Percentiles rank a stretch among this genome's conserved stretches.
Evolutionary conservation across 2,113 vertebrate genomes (phyloP).

Genomic region (Himantopus leucocephalus): DNA sequence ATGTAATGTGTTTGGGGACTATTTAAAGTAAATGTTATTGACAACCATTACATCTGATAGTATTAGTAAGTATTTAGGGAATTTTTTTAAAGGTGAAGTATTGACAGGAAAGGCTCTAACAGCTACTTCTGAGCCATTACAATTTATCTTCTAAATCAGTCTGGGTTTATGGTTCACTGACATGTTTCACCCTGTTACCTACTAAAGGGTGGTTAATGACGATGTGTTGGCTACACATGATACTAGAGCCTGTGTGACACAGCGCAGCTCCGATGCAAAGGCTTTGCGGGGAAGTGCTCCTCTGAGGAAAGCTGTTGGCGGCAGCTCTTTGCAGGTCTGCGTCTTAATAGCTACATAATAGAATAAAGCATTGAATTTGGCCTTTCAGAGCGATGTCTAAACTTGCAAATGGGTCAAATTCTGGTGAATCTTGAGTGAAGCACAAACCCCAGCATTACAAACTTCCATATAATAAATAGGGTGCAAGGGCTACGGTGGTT

Average conservation of each 20-base stretch:
- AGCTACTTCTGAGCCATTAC: conserved; percentile 59
- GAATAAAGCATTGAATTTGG: background rate
- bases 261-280: background rate
- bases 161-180: conserved; percentile 63
- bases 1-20: conserved; percentile 52
- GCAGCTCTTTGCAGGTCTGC: background rate
- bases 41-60: conserved; percentile 30
- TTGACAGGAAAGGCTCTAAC: conserved; percentile 39
- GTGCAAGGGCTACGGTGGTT: background rate
- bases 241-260: background rate
- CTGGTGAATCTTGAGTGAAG: background rate
- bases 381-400: background rate
- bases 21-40: conserved; percentile 57
- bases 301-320: background rate
- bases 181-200: conserved; percentile 55
- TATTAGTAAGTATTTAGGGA: conserved; percentile 64
- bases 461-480: background rate
- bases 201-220: conserved; percentile 44
- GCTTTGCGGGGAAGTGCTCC: background rate
- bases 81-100: conserved; percentile 54
- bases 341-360: background rate
- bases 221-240: background rate
- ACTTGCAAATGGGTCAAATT: background rate
- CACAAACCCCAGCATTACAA: background rate
- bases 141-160: conserved; percentile 64